These are phyloP conservation scores for Carettochelys insculpta DNA, from an alignment of 2,113 vertebrate species.

Conservation along the genomic window DNA sequence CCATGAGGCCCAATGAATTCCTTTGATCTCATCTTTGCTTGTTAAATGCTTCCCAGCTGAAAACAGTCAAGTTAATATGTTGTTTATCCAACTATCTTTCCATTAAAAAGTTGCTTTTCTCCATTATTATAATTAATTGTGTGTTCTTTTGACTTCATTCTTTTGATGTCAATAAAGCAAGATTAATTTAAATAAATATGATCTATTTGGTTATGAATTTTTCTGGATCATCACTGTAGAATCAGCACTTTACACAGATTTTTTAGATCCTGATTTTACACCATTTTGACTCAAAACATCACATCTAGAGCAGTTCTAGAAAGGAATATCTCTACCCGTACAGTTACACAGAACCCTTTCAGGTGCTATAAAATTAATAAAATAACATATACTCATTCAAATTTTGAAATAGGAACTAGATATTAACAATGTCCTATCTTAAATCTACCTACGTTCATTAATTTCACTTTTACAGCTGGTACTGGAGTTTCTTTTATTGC, in stretches of 20 bases:
- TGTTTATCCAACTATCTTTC: neutral
- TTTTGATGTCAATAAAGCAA: neutral
- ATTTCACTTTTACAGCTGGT: neutral
- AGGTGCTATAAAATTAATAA: neutral
- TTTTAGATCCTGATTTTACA: neutral
- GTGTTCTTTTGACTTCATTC: neutral
- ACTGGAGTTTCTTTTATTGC: neutral
- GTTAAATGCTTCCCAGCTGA: conserved; percentile 90
- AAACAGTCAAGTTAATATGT: conserved; percentile 36
- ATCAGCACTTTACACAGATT: neutral
- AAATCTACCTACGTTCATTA: neutral
- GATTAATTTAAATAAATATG: neutral
- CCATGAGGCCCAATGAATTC: conserved; percentile 94
- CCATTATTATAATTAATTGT: neutral
- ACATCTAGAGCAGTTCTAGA: neutral
- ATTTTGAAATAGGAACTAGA: neutral
- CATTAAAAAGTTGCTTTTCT: neutral
- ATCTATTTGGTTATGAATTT: neutral
- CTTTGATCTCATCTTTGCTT: conserved; percentile 91
- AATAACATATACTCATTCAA: neutral
- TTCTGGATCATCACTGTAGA: neutral
- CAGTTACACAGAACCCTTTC: neutral
- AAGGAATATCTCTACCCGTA: neutral
- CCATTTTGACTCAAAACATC: neutral
- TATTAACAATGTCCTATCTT: neutral